Base-by-base conservation (phyloP, 1,140 invertebrate species). In the Vanessa atalanta region DNA sequence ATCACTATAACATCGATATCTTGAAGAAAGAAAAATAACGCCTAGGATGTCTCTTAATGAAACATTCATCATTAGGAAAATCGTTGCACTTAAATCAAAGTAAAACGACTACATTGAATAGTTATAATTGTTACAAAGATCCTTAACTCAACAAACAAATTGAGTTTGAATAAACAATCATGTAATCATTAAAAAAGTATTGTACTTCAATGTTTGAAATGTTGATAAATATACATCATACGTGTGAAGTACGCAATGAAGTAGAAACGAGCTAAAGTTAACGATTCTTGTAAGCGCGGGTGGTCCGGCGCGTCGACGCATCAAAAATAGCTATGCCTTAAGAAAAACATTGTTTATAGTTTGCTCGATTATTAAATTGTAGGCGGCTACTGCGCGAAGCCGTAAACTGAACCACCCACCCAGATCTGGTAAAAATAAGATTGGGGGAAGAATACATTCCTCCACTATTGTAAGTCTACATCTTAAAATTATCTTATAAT, bases 281-380 rank as follows among this genome's bases (percentile, higher is more conserved):
- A 75, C 16, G 60, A 20, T 15, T 14, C 65, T 37, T 63, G 63
- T 14, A 43, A 9, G 16, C 79, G 73, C 79, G 84, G 89, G 87
- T 88, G 88, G 88, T 88, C 87, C 65, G 73, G 55, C 67, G 76
- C 76, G 26, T 74, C 51, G 72, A 80, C 80, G 81, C 80, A 81
- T 79, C 88, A 79, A 78, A 89, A 91, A 91, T 91, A 91, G 83
- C 83, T 76, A 14, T 79, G 82, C 81, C 81, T 83, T 85, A 88
- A 86, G 86, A 89, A 91, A 89, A 91, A 90, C 89, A 88, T 88
- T 81, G 88, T 90, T 91, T 86, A 90, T 87, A 86, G 82, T 79
- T 78, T 73, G 70, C 50, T 73, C 79, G 88, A 89, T 87, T 89
- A 89, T 88, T 86, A 89, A 85, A 89, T 85, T 85, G 81, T 82